Percentiles rank a stretch among this genome's conserved stretches.
Conservation (phyloP, 1,140 invertebrate genomes). For the Macrotrachela quadricornifera region DNA sequence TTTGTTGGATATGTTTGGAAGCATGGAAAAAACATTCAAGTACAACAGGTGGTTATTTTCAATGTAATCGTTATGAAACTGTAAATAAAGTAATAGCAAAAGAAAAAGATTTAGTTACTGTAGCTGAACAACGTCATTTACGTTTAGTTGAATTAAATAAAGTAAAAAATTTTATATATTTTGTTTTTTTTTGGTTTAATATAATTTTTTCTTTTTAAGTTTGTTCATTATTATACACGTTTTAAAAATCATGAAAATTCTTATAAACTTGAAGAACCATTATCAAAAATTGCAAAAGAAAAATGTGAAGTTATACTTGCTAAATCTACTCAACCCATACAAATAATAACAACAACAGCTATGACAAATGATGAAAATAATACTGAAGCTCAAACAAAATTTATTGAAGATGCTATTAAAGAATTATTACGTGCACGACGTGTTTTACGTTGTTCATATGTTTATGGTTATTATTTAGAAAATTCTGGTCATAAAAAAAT, state of each 20-base stretch:
- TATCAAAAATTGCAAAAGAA: constrained; percentile 38
- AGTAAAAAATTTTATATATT: too few species aligned
- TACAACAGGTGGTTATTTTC: constrained; percentile 48
- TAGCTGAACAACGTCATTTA: constrained; percentile 22
- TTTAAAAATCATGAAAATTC: constrained; percentile 47
- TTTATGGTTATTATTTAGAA: constrained; percentile 44
- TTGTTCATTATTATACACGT: constrained; percentile 44
- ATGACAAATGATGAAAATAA: constrained; percentile 15
- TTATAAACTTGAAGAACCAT: constrained; percentile 39
- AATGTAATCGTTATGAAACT: constrained; percentile 47
- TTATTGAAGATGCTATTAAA: constrained; percentile 43
- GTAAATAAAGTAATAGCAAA: constrained; percentile 44
- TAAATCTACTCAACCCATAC: not conserved
- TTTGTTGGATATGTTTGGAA: constrained; percentile 53
- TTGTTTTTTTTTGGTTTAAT: too few species aligned
- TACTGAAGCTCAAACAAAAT: constrained; percentile 13
- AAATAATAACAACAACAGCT: constrained; percentile 15
- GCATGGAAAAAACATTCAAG: constrained; percentile 51
- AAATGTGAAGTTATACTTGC: constrained; percentile 15
- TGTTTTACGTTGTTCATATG: constrained; percentile 44
- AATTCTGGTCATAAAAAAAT: constrained; percentile 44
- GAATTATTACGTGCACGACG: constrained; percentile 42
- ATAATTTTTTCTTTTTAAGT: constrained; percentile 14
- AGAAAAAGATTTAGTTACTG: constrained; percentile 36
- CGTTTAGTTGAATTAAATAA: constrained; percentile 13